Percentiles rank a stretch among this genome's conserved stretches.
phyloP scores from a whole-genome alignment of 2,113 vertebrate species.

The Pheucticus melanocephalus region DNA sequence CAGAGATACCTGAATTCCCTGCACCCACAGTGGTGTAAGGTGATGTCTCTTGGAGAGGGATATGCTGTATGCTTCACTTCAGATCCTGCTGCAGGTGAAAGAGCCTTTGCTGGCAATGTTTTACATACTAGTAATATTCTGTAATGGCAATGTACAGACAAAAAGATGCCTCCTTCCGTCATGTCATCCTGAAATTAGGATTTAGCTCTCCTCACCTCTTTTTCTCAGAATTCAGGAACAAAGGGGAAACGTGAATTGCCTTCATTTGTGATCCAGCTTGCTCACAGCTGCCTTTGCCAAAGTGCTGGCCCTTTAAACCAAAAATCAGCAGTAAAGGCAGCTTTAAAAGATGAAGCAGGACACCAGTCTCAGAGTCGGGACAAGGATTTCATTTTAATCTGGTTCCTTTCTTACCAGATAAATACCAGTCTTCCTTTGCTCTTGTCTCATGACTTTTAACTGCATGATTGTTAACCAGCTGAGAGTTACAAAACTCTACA shows the following conservation, averaged over 20 bases:
- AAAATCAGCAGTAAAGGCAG: not conserved
- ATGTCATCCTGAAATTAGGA: not conserved
- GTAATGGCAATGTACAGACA: not conserved
- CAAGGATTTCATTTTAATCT: not conserved
- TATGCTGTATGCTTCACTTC: not conserved
- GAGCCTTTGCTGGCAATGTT: not conserved
- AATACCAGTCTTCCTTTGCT: not conserved
- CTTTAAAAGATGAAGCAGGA: not conserved
- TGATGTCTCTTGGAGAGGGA: not conserved
- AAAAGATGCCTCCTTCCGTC: not conserved
- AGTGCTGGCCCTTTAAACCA: not conserved
- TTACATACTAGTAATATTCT: not conserved
- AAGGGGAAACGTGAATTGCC: not conserved
- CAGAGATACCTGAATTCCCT: not conserved
- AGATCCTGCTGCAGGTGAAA: not conserved
- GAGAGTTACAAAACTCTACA: not conserved
- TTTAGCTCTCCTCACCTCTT: not conserved
- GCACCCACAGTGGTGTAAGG: not conserved
- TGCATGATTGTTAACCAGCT: not conserved
- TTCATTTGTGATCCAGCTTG: not conserved
- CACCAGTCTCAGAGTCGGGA: not conserved
- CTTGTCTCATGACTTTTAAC: not conserved
- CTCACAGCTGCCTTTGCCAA: not conserved
- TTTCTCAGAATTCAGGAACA: not conserved
- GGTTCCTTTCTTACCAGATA: not conserved